Base-by-base conservation (phyloP, 2,797 vertebrate species). In the Manis crassicaudata region DNA sequence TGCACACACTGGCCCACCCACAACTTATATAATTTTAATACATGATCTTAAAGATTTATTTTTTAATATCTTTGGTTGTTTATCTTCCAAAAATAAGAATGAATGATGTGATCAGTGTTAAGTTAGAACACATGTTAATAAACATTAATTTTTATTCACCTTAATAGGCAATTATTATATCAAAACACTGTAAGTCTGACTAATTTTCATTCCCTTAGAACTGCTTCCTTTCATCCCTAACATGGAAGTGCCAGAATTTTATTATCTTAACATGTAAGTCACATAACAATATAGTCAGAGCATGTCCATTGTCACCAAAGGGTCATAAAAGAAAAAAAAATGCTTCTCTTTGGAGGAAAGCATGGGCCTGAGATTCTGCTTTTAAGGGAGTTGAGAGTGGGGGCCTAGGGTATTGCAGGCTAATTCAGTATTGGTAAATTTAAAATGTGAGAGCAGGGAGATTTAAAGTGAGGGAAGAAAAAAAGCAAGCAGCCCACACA, bases 41-140 rank as follows among this genome's bases (percentile, higher is more conserved):
- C 3, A 43, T 91, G 17, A 86, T 79, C n/a, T 80, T 32, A 80
- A 1, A 88, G 29, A 20, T 87, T 88, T 32, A 40, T 43, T 88
- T 89, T 92, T 85, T 7, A 43, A 52, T 73, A 77, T 25, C 16
- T 87, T 43, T 21, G 25, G 16, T 16, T 43, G 70, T 60, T 94
- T 84, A 70, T 67, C 8, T 88, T 92, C 92, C 17, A 25, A 92
- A 85, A 16, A 40, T 90, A 88, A 90, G 14, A 54, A 37, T 79
- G 27, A 17, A 8, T 92, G 5, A 56, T 70, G 65, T 72, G 70
- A 20, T 63, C 20, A 63, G 2, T 62, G 80, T 92, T 88, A 84
- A 92, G 5, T n/a, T 40, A 43, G 17, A 77, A n/a, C 46, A 46
- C 46, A 46, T 46, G 46, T 46, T 46, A 46, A n/a, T 80, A 40